Evolutionary conservation across 2,888 invertebrate species (phyloP), one percentile per base, ranked within the genome.

Genomic region (Drosophila meridiana): DNA sequence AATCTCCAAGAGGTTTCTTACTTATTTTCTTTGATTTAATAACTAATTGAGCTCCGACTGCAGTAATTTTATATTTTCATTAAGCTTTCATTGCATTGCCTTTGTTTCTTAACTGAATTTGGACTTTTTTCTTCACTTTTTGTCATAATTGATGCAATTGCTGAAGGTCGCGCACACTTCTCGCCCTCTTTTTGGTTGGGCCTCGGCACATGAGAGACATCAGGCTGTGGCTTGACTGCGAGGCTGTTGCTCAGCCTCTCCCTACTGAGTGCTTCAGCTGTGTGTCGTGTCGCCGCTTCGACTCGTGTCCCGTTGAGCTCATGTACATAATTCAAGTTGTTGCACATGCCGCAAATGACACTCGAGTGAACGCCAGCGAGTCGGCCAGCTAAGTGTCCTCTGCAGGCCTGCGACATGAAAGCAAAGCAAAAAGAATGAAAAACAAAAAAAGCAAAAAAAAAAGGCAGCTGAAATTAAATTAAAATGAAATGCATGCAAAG

Each of bases 241-340:
- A 20, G 20, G 9, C 71, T 45, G 58, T 52, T 45, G 9, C 56
- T 57, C 52, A 43, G 43, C 36, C n/a, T 42, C n/a, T 55, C n/a
- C 48, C n/a, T 55, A 53, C 70, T 43, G 13, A 34, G 59, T 32
- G 50, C 11, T 32, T 28, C 38, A 55, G 63, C n/a, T 14, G 57
- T 14, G 57, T 52, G 40, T 55, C 38, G 28, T 55, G 40, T 28
- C 55, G 38, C 38, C 14, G 40, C 30, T 32, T 57, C 59, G 67
- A 43, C 68, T 66, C 64, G 65, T 55, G 63, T 48, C 55, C 32
- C 73, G 87, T 66, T 40, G 61, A 52, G 58, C 81, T 90, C 89
- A 72, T 90, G 90, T 90, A 73, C 90, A 90, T 85, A 85, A 90
- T 90, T 85, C 85, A 85, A 85, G 85, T 86, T 90, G 85, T 90